These are phyloP conservation scores for Acromyrmex charruanus DNA, from an alignment of 1,140 invertebrate species.

Conservation along the genomic window DNA sequence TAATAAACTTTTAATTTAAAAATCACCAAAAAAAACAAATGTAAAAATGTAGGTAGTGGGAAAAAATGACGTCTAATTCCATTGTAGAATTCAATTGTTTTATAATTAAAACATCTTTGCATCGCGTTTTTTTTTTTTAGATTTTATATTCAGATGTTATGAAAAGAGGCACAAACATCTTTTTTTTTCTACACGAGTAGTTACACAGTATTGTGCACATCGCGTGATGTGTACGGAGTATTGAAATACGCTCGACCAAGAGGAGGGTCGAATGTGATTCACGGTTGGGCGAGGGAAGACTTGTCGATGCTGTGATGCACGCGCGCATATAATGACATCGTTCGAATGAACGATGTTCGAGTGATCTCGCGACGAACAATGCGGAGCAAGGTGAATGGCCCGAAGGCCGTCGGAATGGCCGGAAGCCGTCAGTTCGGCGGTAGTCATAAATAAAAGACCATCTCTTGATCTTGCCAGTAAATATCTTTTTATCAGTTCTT, in stretches of 20 bases:
- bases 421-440: slow-evolving; percentile 16
- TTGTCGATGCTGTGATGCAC: slow-evolving; percentile 19
- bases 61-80: no score
- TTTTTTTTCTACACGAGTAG: no score
- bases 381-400: slow-evolving; percentile 75
- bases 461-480: background rate
- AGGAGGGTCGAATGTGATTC: slow-evolving; percentile 37
- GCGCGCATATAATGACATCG: slow-evolving; percentile 49
- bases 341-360: slow-evolving; percentile 60
- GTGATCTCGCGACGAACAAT: slow-evolving; percentile 61
- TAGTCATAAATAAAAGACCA: slow-evolving; percentile 1
- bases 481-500: background rate
- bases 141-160: background rate
- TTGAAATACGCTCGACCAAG: slow-evolving; percentile 10
- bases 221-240: background rate
- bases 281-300: background rate
- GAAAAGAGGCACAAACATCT: background rate
- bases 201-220: background rate
- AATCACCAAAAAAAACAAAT: no score
- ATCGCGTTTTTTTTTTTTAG: background rate
- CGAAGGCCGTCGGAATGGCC: slow-evolving; percentile 55
- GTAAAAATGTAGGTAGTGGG: no score
- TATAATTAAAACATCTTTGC: background rate
- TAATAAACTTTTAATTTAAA: no score
- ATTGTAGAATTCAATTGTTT: background rate